These are phyloP conservation scores for Cassiopea andromeda DNA, from an alignment of 30 jellyfish, hydroid and myxozoan species.

Conservation along the genomic window DNA sequence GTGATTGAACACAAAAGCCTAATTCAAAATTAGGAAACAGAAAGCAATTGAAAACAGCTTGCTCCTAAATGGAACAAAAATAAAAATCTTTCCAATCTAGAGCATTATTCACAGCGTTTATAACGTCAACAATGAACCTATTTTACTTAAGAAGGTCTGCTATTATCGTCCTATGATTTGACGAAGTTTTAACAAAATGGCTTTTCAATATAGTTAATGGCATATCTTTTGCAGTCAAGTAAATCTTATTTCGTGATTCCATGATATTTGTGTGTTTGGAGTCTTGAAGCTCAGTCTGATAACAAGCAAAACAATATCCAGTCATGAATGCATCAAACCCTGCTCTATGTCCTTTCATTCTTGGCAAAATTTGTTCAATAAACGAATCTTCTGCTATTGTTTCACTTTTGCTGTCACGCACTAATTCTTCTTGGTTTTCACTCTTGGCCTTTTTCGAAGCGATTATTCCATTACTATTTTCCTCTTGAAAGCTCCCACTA, in stretches of 20 bases:
- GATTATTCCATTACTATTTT: background rate
- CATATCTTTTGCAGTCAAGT: slow-evolving; percentile 58
- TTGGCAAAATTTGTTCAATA: slow-evolving; percentile 8
- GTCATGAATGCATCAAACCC: slow-evolving; percentile 79
- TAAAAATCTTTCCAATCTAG: too few relatives aligned
- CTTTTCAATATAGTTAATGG: slow-evolving; percentile 56
- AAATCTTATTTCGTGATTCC: slow-evolving; percentile 32
- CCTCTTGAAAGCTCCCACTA: background rate
- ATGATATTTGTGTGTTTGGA: slow-evolving; percentile 2
- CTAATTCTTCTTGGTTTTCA: background rate
- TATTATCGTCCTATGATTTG: slow-evolving; percentile 8
- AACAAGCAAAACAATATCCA: slow-evolving; percentile 62
- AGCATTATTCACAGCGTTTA: too few relatives aligned
- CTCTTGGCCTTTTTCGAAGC: background rate
- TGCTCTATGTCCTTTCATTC: slow-evolving; percentile 64
- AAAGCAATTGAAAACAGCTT: too few relatives aligned
- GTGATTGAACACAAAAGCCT: too few relatives aligned
- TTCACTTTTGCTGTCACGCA: background rate
- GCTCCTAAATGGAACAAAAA: too few relatives aligned
- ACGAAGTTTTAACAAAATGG: slow-evolving; percentile 65
- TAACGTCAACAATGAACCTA: too few relatives aligned
- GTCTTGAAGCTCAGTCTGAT: background rate
- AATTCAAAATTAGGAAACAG: too few relatives aligned
- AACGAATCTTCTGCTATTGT: background rate
- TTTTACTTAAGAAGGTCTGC: background rate